Evolutionary conservation across 1,140 invertebrate genomes (phyloP).

Genomic region (Nomia melanderi): DNA sequence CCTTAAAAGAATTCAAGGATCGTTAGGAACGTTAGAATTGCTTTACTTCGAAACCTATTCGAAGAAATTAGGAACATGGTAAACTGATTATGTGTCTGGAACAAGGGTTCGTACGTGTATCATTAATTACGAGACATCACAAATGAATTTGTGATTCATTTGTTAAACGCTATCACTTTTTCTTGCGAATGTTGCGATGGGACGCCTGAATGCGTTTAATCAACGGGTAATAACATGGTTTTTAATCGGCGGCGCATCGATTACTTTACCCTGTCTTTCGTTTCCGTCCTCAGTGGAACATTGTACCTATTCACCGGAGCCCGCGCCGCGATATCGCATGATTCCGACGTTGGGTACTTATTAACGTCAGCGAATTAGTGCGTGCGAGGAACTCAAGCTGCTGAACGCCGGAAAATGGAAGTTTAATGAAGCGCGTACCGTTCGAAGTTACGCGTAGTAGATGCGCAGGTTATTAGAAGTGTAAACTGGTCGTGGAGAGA

Average conservation of each 20-base stretch:
- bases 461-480: neutral
- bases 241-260: neutral
- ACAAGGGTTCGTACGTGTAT: neutral
- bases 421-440: conserved; percentile 18
- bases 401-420: neutral
- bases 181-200: conserved; percentile 5
- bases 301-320: neutral
- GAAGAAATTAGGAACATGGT: neutral
- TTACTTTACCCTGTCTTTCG: neutral
- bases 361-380: conserved; percentile 4
- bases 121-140: neutral
- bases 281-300: neutral
- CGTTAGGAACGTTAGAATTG: neutral
- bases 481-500: neutral
- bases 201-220: neutral
- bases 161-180: neutral
- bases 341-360: neutral
- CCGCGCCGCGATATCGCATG: neutral
- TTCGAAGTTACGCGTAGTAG: neutral
- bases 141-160: neutral
- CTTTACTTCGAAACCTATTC: neutral
- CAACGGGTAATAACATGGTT: conserved; percentile 4
- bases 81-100: neutral
- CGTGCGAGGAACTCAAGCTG: conserved; percentile 4
- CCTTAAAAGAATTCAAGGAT: too few relatives aligned